Percentiles rank a stretch among this genome's conserved stretches.
These are phyloP conservation scores for Piaya cayana DNA, from an alignment of 2,113 vertebrate species.

Conservation along the genomic window DNA sequence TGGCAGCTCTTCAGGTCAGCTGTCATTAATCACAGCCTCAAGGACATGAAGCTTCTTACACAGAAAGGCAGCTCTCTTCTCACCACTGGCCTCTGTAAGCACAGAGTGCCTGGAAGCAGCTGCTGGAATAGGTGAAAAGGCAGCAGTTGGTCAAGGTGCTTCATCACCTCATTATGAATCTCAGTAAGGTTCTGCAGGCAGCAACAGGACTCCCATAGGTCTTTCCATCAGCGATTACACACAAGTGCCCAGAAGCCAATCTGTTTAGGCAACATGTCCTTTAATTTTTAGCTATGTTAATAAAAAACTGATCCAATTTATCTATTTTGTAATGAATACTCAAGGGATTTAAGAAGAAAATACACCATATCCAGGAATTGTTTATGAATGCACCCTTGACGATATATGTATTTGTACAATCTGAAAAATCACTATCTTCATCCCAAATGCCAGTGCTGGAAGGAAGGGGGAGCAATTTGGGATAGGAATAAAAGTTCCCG, in stretches of 20 bases:
- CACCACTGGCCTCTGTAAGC: neutral
- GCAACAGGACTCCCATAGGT: neutral
- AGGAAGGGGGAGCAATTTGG: conserved; percentile 11
- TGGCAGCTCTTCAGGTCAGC: neutral
- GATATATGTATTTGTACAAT: conserved; percentile 42
- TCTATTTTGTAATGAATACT: neutral
- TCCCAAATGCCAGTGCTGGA: conserved; percentile 32
- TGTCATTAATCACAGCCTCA: neutral
- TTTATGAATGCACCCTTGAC: conserved; percentile 31
- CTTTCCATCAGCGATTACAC: neutral
- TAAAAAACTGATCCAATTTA: conserved; percentile 16
- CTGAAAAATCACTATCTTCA: conserved; percentile 60
- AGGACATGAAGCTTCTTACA: neutral
- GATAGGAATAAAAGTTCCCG: neutral
- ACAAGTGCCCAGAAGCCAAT: neutral
- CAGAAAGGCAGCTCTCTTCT: neutral
- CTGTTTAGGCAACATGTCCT: conserved; percentile 6
- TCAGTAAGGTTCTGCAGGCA: neutral
- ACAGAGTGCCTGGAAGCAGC: neutral
- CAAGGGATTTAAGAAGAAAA: conserved; percentile 36
- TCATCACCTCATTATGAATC: too few relatives aligned
- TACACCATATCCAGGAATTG: conserved; percentile 26
- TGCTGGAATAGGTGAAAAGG: neutral
- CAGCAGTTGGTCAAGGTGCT: neutral
- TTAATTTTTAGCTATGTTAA: conserved; percentile 29